Conservation (phyloP, 64 coral and sea anemone species). For the Dendronephthya gigantea region DNA sequence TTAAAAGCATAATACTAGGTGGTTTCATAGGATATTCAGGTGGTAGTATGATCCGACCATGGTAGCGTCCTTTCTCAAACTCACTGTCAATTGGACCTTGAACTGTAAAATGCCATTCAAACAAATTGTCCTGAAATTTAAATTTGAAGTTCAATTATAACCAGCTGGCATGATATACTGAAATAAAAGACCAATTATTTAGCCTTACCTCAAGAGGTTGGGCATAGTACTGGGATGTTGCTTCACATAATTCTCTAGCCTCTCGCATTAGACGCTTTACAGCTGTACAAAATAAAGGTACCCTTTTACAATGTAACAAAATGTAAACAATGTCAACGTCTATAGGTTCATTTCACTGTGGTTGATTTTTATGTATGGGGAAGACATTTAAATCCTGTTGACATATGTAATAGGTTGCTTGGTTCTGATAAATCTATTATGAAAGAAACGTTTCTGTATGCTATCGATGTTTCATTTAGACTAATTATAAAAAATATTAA, state of each 20-base stretch:
- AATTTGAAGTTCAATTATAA: background rate
- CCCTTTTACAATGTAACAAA: too few species aligned
- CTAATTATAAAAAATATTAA: background rate
- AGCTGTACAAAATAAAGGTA: constrained; percentile 24
- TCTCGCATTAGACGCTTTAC: constrained; percentile 96
- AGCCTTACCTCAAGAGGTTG: constrained; percentile 80
- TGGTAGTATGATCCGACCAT: constrained; percentile 82
- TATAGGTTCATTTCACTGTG: too few species aligned
- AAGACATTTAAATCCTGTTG: too few species aligned
- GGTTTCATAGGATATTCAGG: constrained; percentile 99
- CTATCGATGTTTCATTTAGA: background rate
- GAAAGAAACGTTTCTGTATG: too few species aligned
- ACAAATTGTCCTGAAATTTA: constrained; percentile 68
- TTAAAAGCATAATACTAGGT: constrained; percentile 92
- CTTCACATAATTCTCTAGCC: constrained; percentile 65
- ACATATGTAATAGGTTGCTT: too few species aligned
- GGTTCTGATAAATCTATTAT: too few species aligned
- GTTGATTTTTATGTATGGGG: too few species aligned
- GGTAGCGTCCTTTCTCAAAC: constrained; percentile 89
- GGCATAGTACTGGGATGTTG: constrained; percentile 77
- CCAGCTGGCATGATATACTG: background rate
- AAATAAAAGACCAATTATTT: background rate
- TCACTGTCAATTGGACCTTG: constrained; percentile 86
- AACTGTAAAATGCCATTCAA: constrained; percentile 99
- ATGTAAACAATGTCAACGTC: too few species aligned